These are phyloP conservation scores for Phodopus roborovskii DNA, from an alignment of 2,113 vertebrate genomes.

Conservation along the genomic window DNA sequence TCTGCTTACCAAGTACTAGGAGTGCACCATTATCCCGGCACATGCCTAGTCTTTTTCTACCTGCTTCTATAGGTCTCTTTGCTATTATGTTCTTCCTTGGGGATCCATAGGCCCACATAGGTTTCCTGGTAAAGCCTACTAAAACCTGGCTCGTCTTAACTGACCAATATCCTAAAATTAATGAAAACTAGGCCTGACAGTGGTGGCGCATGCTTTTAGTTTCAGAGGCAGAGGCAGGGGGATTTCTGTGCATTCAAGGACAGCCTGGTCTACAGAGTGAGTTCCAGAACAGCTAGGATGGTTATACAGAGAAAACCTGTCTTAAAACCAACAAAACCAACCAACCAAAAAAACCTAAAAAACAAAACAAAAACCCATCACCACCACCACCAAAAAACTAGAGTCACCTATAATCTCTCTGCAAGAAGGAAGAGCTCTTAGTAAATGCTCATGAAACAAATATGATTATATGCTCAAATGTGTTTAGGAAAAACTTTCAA, in stretches of 20 bases:
- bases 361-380: no score
- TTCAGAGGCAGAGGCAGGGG: no score
- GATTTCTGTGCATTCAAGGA: no score
- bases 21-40: background rate
- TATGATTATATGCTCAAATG: no score
- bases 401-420: background rate
- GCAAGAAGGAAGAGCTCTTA: background rate
- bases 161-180: conserved; percentile 19
- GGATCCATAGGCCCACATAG: background rate
- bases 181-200: background rate
- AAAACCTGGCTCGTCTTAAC: background rate
- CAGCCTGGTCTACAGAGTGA: no score
- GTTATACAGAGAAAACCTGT: no score
- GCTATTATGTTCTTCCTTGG: background rate
- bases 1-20: background rate
- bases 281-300: no score
- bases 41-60: background rate
- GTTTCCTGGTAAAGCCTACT: background rate
- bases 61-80: background rate
- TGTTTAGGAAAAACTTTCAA: no score
- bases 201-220: no score
- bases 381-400: background rate
- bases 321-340: no score
- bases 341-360: no score
- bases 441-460: no score